Conservation (phyloP, 2,888 invertebrate species). For the Torymus auratus region DNA sequence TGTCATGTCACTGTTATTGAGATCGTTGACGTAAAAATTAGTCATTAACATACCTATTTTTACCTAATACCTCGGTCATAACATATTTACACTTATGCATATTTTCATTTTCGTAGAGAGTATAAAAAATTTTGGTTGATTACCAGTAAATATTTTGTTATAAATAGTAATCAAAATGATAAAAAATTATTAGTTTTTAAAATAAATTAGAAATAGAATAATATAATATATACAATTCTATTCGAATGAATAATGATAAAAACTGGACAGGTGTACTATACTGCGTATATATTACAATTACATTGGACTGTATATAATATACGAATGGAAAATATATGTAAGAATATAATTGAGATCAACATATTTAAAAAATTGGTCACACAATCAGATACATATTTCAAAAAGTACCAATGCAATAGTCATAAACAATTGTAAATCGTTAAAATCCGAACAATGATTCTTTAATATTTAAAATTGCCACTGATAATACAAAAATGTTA, state of each 20-base stretch:
- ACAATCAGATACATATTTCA: not conserved
- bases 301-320: slow-evolving; percentile 6
- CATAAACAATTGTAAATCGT: not conserved
- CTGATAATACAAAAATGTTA: slow-evolving; percentile 43
- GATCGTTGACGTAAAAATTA: slow-evolving; percentile 36
- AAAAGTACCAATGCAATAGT: slow-evolving; percentile 4
- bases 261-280: no score
- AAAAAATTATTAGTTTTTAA: not conserved
- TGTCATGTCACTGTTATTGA: slow-evolving; percentile 34
- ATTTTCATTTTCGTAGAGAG: not conserved
- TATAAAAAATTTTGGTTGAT: not conserved
- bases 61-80: slow-evolving; percentile 2
- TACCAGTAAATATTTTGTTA: not conserved
- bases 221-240: slow-evolving; percentile 17
- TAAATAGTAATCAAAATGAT: slow-evolving; percentile 1
- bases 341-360: slow-evolving; percentile 14
- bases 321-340: no score
- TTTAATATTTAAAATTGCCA: slow-evolving; percentile 50
- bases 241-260: not conserved
- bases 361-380: slow-evolving; percentile 25
- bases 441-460: slow-evolving; percentile 5
- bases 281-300: not conserved
- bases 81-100: slow-evolving; percentile 31
- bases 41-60: not conserved
- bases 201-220: slow-evolving; percentile 8